Conservation (phyloP, 2,797 vertebrate genomes). For the Distichodus sexfasciatus region DNA sequence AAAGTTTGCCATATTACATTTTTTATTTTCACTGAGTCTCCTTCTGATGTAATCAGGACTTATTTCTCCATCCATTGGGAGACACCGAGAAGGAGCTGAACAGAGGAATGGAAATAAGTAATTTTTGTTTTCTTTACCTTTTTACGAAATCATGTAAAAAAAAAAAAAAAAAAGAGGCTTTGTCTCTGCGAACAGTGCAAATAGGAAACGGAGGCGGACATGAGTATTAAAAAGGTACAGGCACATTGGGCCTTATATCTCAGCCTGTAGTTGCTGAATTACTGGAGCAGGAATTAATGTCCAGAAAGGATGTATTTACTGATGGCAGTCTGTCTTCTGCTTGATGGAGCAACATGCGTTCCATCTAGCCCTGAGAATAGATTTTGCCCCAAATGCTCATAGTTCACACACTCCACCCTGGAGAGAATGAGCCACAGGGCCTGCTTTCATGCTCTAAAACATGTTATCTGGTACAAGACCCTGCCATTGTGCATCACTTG, state of each 20-base stretch:
- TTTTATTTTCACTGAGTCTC: conserved; percentile 15
- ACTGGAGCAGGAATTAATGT: neutral
- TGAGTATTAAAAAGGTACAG: neutral
- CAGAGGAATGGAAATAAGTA: conserved; percentile 58
- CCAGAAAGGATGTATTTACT: neutral
- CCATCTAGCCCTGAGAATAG: conserved; percentile 2
- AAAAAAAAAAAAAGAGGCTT: neutral
- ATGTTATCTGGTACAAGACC: neutral
- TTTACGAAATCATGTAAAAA: conserved; percentile 54
- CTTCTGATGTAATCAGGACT: conserved; percentile 9
- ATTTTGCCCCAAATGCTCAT: neutral
- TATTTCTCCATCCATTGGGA: conserved; percentile 55
- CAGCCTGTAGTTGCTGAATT: neutral
- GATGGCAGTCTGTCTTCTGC: neutral
- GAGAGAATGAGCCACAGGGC: neutral
- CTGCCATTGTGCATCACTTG: conserved; percentile 26
- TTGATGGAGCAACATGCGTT: neutral
- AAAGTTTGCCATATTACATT: neutral
- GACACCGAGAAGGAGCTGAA: conserved; percentile 44
- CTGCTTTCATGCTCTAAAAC: neutral
- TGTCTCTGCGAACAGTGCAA: neutral
- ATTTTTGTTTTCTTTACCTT: conserved; percentile 30
- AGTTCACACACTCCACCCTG: neutral
- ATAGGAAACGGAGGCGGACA: neutral
- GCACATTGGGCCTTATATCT: conserved; percentile 38